Percentiles rank a stretch among this genome's conserved stretches.
Evolutionary conservation across 1,140 invertebrate genomes (phyloP).

Genomic region (Bombus picipes): DNA sequence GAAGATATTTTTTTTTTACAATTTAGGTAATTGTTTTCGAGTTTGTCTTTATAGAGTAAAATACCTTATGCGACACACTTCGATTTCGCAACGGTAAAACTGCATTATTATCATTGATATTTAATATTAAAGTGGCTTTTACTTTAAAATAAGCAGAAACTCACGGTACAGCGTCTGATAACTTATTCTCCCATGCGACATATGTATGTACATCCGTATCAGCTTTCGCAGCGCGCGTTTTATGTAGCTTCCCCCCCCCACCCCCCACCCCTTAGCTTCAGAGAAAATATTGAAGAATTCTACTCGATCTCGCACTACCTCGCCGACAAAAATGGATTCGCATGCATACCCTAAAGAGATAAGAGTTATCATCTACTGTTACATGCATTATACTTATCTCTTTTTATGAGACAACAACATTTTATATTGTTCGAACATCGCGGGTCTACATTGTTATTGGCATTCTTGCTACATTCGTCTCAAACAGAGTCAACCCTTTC

Average conservation of each 20-base stretch:
- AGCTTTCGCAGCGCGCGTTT: constrained; percentile 36
- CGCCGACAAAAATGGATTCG: constrained; percentile 52
- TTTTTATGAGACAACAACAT: background rate
- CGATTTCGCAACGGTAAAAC: constrained; percentile 38
- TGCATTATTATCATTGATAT: constrained; percentile 42
- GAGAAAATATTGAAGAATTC: constrained; percentile 53
- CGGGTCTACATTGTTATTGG: background rate
- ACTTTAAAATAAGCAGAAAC: constrained; percentile 56
- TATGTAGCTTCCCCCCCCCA: background rate
- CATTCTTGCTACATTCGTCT: background rate
- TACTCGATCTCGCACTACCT: constrained; percentile 42
- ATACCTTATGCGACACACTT: background rate
- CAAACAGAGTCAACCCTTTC: background rate
- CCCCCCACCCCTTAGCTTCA: background rate
- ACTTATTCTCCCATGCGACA: constrained; percentile 25
- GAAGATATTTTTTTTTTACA: background rate
- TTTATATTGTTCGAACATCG: background rate
- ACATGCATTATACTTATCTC: background rate
- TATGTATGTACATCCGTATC: constrained; percentile 45
- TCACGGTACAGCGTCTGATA: constrained; percentile 55
- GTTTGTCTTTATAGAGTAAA: background rate
- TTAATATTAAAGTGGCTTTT: constrained; percentile 54
- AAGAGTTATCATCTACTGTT: constrained; percentile 54
- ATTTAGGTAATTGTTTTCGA: background rate
- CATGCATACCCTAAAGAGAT: constrained; percentile 49